Percentiles rank a stretch among this genome's conserved stretches.
phyloP scores from a whole-genome alignment of 1,140 invertebrate species.

The Linepithema humile region DNA sequence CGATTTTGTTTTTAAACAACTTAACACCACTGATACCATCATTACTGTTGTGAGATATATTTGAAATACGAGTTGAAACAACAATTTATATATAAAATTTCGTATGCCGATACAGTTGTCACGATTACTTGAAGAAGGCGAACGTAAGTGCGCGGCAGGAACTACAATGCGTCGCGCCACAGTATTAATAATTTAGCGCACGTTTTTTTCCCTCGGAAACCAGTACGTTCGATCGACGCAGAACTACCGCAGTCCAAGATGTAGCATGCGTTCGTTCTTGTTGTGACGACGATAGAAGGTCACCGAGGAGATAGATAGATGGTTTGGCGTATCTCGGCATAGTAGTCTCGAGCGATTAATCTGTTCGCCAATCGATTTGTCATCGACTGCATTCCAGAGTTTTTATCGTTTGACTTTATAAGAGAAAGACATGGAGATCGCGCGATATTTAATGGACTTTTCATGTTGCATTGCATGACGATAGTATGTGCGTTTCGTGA shows the following conservation, averaged over 20 bases:
- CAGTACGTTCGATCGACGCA: constrained; percentile 39
- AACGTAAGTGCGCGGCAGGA: neutral
- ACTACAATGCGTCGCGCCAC: constrained; percentile 26
- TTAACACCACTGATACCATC: too few relatives aligned
- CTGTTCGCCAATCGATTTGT: constrained; percentile 29
- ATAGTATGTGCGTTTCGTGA: neutral
- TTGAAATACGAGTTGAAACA: too few relatives aligned
- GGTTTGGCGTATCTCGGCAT: neutral
- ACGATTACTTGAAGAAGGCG: neutral
- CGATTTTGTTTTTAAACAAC: too few relatives aligned
- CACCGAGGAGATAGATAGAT: constrained; percentile 7
- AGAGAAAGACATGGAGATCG: neutral
- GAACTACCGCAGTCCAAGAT: neutral
- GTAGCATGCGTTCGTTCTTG: constrained; percentile 32
- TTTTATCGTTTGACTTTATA: neutral
- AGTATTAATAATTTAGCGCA: constrained; percentile 46
- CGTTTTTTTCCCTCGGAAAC: constrained; percentile 34
- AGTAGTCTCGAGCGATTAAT: constrained; percentile 18
- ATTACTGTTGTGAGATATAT: too few relatives aligned
- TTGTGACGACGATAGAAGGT: constrained; percentile 23
- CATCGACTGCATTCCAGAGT: neutral
- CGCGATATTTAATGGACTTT: neutral
- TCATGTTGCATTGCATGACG: neutral
- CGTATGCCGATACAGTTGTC: neutral
- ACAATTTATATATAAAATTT: neutral